Evolutionary conservation across 2,888 invertebrate species (phyloP), one percentile per base, ranked within the genome.

Genomic region (Apodemia duryi): DNA sequence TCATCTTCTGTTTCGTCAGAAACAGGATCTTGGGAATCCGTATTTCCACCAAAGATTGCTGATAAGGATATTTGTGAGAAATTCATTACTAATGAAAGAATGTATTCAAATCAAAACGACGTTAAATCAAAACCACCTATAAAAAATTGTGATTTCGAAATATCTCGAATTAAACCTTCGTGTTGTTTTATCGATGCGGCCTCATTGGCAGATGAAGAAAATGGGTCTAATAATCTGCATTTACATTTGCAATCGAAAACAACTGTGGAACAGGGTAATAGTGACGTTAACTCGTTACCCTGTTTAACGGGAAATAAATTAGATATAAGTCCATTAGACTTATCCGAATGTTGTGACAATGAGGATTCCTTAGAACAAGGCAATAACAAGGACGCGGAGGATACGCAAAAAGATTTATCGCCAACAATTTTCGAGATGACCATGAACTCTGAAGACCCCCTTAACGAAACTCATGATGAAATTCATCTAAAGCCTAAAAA

Each of bases 121-220:
- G 57, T 38, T 11, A 61, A 35, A 65, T 11, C 52, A 67, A 61
- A 63, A 65, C 51, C 64, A 32, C 52, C 51, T n/a, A 9, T 28
- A 43, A 57, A 61, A 54, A 29, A 11, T 29, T 4, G 10, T 29
- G 54, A 54, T 28, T 11, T 11, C 4, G 54, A 54, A 54, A 54
- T 11, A 11, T 54, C 54, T 28, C 29, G 52, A 61, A 62, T 41
- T 41, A 52, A 63, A 52, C 49, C 49, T 32, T 52, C 49, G 51
- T 60, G 21, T 38, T 96, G 95, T 79, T 96, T 96, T 74, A 96
- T 96, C 71, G 96, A 96, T 80, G 96, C 96, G 21, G 94, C 96
- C 7, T 94, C 94, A 77, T 86, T 96, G 70, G 93, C 93, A 32
- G 96, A 96, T 79, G 96, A 96, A 77, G 93, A 92, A 67, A 94